Percentiles rank a stretch among this genome's conserved stretches.
These are phyloP conservation scores for Perizoma affinitatum DNA, from an alignment of 2,888 invertebrate genomes.

Conservation along the genomic window DNA sequence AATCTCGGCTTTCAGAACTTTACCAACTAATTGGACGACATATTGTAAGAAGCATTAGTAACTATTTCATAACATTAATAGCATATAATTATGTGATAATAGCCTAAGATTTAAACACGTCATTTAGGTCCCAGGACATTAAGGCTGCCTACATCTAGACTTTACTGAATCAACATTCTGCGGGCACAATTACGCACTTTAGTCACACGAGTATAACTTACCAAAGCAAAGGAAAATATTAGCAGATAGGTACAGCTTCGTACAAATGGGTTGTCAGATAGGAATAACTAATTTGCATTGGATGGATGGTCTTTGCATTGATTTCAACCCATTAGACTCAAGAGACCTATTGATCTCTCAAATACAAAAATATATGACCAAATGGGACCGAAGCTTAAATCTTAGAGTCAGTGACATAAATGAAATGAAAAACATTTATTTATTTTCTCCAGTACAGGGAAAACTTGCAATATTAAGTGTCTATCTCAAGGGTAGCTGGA, in stretches of 20 bases:
- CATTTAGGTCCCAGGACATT: constrained; percentile 43
- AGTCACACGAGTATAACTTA: constrained; percentile 13
- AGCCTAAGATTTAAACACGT: constrained; percentile 42
- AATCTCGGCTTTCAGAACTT: constrained; percentile 3
- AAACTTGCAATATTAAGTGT: constrained; percentile 28
- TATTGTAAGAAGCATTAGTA: constrained; percentile 26
- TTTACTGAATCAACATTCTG: constrained; percentile 51
- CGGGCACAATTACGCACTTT: constrained; percentile 42
- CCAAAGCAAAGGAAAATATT: not conserved
- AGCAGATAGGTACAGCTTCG: not conserved
- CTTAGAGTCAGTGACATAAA: too few species aligned
- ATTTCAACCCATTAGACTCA: too few species aligned
- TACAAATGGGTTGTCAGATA: not conserved
- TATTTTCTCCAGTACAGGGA: constrained; percentile 31
- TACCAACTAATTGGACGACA: constrained; percentile 17
- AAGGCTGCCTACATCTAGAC: constrained; percentile 34
- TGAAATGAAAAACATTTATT: too few species aligned
- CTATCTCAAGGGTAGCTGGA: constrained; percentile 27
- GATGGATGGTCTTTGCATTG: too few species aligned
- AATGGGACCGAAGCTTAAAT: too few species aligned
- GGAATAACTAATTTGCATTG: too few species aligned
- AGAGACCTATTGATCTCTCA: too few species aligned
- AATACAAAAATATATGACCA: too few species aligned
- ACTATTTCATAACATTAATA: constrained; percentile 37
- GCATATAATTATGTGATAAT: constrained; percentile 44